Evolutionary conservation across 2,797 vertebrate genomes (phyloP).

Genomic region (Loriculus beryllinus): DNA sequence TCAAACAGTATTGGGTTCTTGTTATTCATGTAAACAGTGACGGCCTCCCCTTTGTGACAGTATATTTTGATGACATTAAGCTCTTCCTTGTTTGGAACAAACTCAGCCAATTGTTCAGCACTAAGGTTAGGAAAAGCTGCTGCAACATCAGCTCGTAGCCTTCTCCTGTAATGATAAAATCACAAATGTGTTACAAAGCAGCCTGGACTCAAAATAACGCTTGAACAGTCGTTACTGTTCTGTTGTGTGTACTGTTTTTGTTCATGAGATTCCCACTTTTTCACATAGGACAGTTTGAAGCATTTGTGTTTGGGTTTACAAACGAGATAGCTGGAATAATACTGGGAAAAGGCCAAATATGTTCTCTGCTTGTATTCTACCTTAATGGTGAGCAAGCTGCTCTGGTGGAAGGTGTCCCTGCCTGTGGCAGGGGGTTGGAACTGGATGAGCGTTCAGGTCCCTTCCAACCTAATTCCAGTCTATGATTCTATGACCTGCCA

Average conservation of each 20-base stretch:
- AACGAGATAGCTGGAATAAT: not conserved
- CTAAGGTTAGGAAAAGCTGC: conserved; percentile 83
- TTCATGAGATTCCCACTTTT: not conserved
- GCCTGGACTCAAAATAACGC: not conserved
- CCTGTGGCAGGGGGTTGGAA: not conserved
- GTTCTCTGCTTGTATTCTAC: not conserved
- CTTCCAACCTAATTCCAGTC: not conserved
- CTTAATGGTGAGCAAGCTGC: not conserved
- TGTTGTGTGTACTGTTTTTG: no score
- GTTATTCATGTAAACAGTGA: conserved; percentile 85
- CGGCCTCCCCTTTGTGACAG: conserved; percentile 86
- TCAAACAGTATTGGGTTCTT: conserved; percentile 94
- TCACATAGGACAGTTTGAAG: not conserved
- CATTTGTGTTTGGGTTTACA: not conserved
- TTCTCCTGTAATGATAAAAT: conserved; percentile 79
- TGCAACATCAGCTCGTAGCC: conserved; percentile 85
- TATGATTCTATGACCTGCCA: not conserved
- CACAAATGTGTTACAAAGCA: not conserved
- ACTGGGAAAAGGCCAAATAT: rapidly evolving
- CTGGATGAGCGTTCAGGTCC: not conserved
- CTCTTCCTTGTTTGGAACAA: conserved; percentile 92
- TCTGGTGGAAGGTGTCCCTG: not conserved
- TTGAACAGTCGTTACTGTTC: not conserved
- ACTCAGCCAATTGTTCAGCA: conserved; percentile 79
- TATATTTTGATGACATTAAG: conserved; percentile 88